Base-by-base conservation (phyloP, 1,140 invertebrate genomes). In the Camponotus pennsylvanicus region DNA sequence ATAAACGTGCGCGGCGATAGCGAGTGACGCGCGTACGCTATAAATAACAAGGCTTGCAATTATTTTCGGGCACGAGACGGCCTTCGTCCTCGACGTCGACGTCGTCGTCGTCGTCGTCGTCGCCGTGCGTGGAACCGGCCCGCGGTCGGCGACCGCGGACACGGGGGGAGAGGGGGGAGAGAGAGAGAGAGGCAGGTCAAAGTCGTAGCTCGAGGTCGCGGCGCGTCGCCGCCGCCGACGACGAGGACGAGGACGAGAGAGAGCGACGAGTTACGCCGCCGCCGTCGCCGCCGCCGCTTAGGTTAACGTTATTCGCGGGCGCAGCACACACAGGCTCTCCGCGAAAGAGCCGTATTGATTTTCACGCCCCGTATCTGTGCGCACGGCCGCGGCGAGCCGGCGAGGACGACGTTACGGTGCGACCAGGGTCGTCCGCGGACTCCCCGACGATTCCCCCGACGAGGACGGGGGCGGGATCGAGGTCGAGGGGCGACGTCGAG, bases 301-400 rank as follows among this genome's bases (percentile, higher is more conserved):
- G 92, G 92, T 92, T 91, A 89, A 90, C 83, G 66, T 91, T 89
- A 89, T 88, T 88, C 90, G 89, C 89, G 91, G 49, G 89, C 78
- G 86, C 91, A 86, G 87, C 87, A 78, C 88, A 91, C 92, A 93
- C 84, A 92, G 88, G 88, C 49, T 90, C 89, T 91, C 84, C 63
- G 73, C 89, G 86, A 40, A 69, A 86, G 66, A n/a, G 78, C 86
- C 90, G 93, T 95, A 95, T 95, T 95, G 94, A 95, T 95, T 95
- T 95, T 95, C 92, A 92, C 91, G 92, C 92, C 91, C 93, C 91
- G 92, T 80, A 93, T 94, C 90, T 73, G 88, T 59, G 89, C 90
- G 87, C 89, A 89, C 86, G 73, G 83, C 64, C 75, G 59, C 63
- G n/a, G 69, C 64, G 59, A 67, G 49, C 71, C 71, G 86, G 80